Conservation (phyloP, 2,888 invertebrate genomes). For the Clepsis dumicolana region DNA sequence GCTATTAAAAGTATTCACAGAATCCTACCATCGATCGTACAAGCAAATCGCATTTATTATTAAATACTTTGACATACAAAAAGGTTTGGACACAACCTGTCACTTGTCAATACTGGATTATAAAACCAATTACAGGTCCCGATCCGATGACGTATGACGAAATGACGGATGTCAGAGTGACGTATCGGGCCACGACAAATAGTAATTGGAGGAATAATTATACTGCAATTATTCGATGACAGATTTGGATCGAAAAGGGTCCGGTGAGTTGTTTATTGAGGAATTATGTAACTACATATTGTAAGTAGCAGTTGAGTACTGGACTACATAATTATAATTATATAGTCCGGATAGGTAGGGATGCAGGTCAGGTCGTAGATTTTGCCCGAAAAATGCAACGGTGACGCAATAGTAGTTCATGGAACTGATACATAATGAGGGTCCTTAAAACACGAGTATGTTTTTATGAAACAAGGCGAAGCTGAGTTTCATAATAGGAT, state of each 20-base stretch:
- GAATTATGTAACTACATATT: conserved; percentile 2
- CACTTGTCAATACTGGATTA: conserved; percentile 41
- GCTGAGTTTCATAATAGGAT: no score
- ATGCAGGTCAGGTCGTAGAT: no score
- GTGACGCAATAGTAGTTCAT: no score
- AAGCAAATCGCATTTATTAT: conserved; percentile 26
- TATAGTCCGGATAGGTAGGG: no score
- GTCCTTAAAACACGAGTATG: no score
- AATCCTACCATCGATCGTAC: conserved; percentile 5
- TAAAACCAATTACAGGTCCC: conserved; percentile 37
- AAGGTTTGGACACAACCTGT: conserved; percentile 40
- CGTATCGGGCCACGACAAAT: conserved; percentile 40
- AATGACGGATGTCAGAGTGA: conserved; percentile 37
- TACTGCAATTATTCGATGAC: conserved; percentile 40
- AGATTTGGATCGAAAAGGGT: conserved; percentile 34
- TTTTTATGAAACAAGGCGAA: no score
- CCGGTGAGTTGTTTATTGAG: conserved; percentile 1
- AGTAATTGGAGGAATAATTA: conserved; percentile 41
- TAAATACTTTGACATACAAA: conserved; percentile 38
- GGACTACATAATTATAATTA: no score
- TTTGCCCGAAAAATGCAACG: no score
- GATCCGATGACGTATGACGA: conserved; percentile 37
- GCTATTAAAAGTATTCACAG: neutral
- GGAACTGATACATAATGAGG: no score
- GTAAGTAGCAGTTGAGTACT: no score